Conservation (phyloP, 2,888 invertebrate genomes). For the Mellilla xanthometata region DNA sequence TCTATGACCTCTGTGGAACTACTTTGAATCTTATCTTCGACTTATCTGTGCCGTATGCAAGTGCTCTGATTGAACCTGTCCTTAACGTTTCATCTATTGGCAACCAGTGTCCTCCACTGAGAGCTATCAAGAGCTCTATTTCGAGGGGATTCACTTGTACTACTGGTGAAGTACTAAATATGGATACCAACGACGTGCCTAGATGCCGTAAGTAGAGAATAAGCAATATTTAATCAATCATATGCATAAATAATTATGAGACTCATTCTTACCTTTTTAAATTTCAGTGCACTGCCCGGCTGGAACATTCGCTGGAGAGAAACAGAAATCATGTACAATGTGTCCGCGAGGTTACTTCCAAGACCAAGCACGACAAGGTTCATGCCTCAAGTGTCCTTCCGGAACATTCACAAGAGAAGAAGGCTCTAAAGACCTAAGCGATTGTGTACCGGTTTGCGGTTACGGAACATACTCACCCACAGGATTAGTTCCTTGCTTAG, state of each 20-base stretch:
- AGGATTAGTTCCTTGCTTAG: constrained; percentile 95
- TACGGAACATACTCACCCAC: constrained; percentile 98
- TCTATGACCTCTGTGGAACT: constrained; percentile 97
- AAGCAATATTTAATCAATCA: not conserved
- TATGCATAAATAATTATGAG: too few species aligned
- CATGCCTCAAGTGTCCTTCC: constrained; percentile 94
- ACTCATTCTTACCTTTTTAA: constrained; percentile 8
- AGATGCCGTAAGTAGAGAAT: constrained; percentile 89
- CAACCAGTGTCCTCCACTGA: constrained; percentile 95
- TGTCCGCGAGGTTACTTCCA: constrained; percentile 97
- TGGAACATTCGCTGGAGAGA: constrained; percentile 95
- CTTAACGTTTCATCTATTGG: constrained; percentile 95
- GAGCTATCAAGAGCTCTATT: constrained; percentile 92
- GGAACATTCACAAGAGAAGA: constrained; percentile 96
- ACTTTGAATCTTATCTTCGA: constrained; percentile 97
- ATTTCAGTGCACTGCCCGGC: constrained; percentile 96
- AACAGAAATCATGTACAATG: constrained; percentile 94
- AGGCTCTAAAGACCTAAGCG: constrained; percentile 92
- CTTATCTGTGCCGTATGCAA: constrained; percentile 95
- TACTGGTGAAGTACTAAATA: constrained; percentile 96
- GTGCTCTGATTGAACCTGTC: constrained; percentile 93
- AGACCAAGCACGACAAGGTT: constrained; percentile 94
- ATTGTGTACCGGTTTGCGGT: constrained; percentile 97
- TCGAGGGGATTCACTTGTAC: constrained; percentile 96
- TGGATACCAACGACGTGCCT: constrained; percentile 95